phyloP scores from a whole-genome alignment of 2,113 vertebrate species.

The Scortum barcoo region DNA sequence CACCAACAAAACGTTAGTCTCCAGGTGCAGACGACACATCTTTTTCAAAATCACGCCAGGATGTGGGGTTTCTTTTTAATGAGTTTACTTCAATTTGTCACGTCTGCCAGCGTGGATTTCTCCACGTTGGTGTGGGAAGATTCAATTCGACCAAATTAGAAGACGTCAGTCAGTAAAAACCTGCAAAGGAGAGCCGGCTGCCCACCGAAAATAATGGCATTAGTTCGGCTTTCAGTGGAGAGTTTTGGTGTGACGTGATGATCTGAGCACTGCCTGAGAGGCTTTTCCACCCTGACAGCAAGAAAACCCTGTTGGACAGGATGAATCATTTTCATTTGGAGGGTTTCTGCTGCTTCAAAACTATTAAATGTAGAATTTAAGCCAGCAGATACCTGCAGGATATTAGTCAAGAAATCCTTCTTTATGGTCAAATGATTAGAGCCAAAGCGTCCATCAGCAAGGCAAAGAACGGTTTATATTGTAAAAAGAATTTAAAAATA shows the following conservation, averaged over 20 bases:
- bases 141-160: conserved; percentile 22
- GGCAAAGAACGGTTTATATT: too few relatives aligned
- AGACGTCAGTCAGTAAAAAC: neutral
- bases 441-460: too few relatives aligned
- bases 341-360: neutral
- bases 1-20: neutral
- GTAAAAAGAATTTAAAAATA: too few relatives aligned
- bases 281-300: neutral
- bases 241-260: neutral
- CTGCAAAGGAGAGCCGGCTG: neutral
- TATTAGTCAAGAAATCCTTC: neutral
- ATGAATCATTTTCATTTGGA: neutral
- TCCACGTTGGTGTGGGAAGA: neutral
- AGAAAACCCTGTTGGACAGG: neutral
- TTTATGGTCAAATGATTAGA: too few relatives aligned
- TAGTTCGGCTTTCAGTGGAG: conserved; percentile 2
- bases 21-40: neutral
- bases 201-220: conserved; percentile 14
- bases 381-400: neutral
- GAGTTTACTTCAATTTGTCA: neutral
- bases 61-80: neutral
- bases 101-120: neutral
- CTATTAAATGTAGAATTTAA: neutral
- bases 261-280: neutral
- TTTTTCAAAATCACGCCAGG: neutral